Evolutionary conservation across 92 coral and sea anemone species (phyloP).

Genomic region (Epizoanthus fatuus): DNA sequence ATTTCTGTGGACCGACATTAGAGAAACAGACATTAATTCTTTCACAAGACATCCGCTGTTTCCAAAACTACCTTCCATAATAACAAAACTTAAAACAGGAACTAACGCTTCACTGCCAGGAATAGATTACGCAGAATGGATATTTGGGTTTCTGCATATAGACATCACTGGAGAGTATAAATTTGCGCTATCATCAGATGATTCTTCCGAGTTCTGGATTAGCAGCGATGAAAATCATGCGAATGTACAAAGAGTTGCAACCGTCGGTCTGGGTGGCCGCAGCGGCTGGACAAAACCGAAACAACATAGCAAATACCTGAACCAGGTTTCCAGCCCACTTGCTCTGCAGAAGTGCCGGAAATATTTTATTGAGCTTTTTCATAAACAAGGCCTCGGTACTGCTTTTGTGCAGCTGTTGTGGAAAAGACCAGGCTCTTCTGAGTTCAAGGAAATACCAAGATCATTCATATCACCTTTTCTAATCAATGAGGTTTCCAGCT

Average conservation of each 20-base stretch:
- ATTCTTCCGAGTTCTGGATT: constrained; percentile 69
- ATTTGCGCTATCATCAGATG: constrained; percentile 71
- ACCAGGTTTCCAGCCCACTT: constrained; percentile 47
- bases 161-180: constrained; percentile 51
- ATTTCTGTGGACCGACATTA: constrained; percentile 54
- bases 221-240: constrained; percentile 53
- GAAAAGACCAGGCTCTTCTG: constrained; percentile 44
- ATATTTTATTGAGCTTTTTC: constrained; percentile 58
- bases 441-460: neutral
- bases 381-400: constrained; percentile 56
- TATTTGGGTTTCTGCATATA: constrained; percentile 52
- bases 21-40: constrained; percentile 43
- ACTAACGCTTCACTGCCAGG: neutral
- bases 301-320: constrained; percentile 45
- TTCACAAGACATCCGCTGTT: constrained; percentile 57
- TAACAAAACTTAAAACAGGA: constrained; percentile 5
- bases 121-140: constrained; percentile 60
- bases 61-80: constrained; percentile 58
- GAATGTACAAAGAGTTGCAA: constrained; percentile 41
- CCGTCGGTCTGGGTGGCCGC: constrained; percentile 37
- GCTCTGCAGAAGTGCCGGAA: constrained; percentile 39
- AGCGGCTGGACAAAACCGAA: constrained; percentile 60
- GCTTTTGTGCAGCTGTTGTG: constrained; percentile 67
- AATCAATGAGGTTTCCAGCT: neutral
- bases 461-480: constrained; percentile 27